A percentile compares a stretch with the other conserved stretches of the same genome.
Conservation (phyloP, 2,797 vertebrate genomes). For the Xiphophorus birchmanni region DNA sequence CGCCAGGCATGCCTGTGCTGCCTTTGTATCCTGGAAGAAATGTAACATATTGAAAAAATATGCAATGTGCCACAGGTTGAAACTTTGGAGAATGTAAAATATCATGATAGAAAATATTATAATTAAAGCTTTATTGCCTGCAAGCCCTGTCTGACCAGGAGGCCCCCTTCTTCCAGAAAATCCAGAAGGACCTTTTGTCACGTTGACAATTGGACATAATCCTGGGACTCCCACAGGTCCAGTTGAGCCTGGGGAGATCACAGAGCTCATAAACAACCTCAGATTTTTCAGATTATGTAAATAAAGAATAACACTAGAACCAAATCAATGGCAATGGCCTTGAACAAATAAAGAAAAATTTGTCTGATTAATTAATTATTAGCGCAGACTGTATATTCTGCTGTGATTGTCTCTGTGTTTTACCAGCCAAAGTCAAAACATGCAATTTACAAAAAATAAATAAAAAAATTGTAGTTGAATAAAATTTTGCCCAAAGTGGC, state of each 20-base stretch:
- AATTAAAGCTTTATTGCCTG: slow-evolving; percentile 44
- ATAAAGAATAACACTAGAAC: background rate
- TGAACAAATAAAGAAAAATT: background rate
- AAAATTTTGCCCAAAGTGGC: background rate
- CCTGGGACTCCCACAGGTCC: slow-evolving; percentile 54
- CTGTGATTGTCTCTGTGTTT: too few species aligned
- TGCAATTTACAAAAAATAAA: background rate
- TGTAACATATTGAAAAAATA: slow-evolving; percentile 9
- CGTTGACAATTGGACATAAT: accelerated
- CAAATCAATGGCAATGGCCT: background rate
- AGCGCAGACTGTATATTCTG: too few species aligned
- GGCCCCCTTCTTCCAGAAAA: slow-evolving; percentile 30
- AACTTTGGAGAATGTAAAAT: background rate
- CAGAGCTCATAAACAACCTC: slow-evolving; percentile 2
- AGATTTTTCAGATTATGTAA: background rate
- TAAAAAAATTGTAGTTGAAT: too few species aligned
- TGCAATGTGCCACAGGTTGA: background rate
- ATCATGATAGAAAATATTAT: background rate
- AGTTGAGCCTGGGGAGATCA: slow-evolving; percentile 33
- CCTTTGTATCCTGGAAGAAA: slow-evolving; percentile 52
- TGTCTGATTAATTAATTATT: background rate
- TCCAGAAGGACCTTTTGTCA: slow-evolving; percentile 49
- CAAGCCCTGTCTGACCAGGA: slow-evolving; percentile 42
- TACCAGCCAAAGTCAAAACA: background rate
- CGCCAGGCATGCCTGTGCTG: slow-evolving; percentile 44